A percentile compares a stretch with the other conserved stretches of the same genome.
Conservation (phyloP, 2,888 invertebrate genomes). For the Microchrysa polita region DNA sequence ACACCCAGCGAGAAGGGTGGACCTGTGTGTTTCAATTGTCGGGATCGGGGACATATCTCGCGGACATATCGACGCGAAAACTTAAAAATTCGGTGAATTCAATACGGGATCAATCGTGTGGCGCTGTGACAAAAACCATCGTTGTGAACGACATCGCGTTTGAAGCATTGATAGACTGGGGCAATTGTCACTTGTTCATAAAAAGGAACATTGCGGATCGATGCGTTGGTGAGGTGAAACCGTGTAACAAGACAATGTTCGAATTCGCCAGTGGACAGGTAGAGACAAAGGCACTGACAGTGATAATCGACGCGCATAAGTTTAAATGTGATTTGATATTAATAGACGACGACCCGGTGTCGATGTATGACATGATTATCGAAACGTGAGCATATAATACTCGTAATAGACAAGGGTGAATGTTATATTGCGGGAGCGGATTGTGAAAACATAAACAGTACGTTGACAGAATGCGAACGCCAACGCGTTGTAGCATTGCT, state of each 20-base stretch:
- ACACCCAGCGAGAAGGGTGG: not conserved
- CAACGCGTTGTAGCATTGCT: not conserved
- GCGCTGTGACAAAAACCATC: no score
- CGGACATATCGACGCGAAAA: not conserved
- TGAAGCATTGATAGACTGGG: no score
- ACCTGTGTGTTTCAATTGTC: not conserved
- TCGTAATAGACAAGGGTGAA: conserved; percentile 20
- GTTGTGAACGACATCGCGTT: no score
- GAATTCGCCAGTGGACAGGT: not conserved
- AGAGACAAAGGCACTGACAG: not conserved
- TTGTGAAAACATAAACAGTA: not conserved
- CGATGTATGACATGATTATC: conserved; percentile 8
- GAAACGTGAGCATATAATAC: conserved; percentile 17
- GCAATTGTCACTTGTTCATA: no score
- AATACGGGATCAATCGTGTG: no score
- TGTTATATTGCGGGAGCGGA: not conserved
- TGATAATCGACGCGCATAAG: not conserved
- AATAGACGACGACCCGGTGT: not conserved
- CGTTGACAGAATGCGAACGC: not conserved
- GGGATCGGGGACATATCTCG: not conserved
- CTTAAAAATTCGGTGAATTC: not conserved
- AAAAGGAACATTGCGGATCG: conserved; percentile 14
- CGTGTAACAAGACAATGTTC: not conserved
- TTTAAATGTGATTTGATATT: not conserved
- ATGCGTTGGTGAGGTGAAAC: not conserved